Evolutionary conservation across 2,888 invertebrate species (phyloP).

Genomic region (Balanococcus diminutus): DNA sequence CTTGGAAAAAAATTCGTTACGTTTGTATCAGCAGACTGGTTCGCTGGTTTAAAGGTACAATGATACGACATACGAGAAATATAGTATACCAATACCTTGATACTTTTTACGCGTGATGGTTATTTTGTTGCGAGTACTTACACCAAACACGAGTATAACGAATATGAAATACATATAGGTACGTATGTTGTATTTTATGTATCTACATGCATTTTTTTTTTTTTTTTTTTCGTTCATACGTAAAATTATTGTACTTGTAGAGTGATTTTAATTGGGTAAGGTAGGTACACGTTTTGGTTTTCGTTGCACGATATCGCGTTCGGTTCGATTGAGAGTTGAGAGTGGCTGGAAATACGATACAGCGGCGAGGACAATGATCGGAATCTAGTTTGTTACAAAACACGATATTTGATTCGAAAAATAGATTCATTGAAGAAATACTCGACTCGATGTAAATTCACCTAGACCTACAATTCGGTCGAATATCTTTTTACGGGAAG

Average conservation of each 20-base stretch:
- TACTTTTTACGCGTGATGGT: neutral
- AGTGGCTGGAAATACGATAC: neutral
- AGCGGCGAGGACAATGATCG: neutral
- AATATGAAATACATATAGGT: neutral
- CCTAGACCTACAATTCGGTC: slow-evolving; percentile 4
- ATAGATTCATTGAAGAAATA: slow-evolving; percentile 24
- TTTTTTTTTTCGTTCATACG: neutral
- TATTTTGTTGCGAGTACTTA: neutral
- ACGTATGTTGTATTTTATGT: too few relatives aligned
- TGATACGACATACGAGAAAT: slow-evolving; percentile 1
- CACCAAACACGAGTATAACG: neutral
- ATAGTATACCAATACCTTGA: neutral
- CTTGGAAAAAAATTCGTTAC: slow-evolving; percentile 46
- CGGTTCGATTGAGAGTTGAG: neutral
- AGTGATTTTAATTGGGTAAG: slow-evolving; percentile 1
- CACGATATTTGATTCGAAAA: slow-evolving; percentile 27
- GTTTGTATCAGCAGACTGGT: slow-evolving; percentile 52
- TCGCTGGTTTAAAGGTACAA: slow-evolving; percentile 24
- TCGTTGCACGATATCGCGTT: neutral
- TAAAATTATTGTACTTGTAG: neutral
- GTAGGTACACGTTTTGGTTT: neutral
- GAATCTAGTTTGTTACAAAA: slow-evolving; percentile 9
- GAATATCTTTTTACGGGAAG: neutral
- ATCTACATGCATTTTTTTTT: neutral
- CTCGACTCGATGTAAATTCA: neutral